A percentile compares a stretch with the other conserved stretches of the same genome.
Conservation (phyloP, 1,140 invertebrate genomes). For the Telenomus remus region DNA sequence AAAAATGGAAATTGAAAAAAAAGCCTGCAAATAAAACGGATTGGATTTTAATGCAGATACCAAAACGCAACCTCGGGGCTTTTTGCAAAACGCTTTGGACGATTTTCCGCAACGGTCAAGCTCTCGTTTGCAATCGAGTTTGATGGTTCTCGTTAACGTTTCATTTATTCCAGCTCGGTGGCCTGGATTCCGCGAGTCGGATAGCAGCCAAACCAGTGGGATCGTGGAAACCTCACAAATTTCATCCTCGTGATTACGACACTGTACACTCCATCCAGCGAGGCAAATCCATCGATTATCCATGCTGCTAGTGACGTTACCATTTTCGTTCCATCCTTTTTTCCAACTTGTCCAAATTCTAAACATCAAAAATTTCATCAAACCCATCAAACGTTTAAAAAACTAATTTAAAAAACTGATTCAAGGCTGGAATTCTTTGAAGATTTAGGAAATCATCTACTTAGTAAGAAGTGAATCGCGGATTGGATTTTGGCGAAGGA, state of each 20-base stretch:
- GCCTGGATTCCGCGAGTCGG: slow-evolving; percentile 47
- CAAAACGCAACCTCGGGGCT: slow-evolving; percentile 6
- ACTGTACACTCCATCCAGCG: slow-evolving; percentile 50
- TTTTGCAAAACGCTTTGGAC: slow-evolving; percentile 30
- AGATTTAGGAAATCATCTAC: too few species aligned
- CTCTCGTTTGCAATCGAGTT: slow-evolving; percentile 43
- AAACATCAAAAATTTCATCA: too few species aligned
- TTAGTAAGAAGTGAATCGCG: too few species aligned
- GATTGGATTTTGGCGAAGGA: too few species aligned
- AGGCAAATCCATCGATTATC: slow-evolving; percentile 62
- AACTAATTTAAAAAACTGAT: too few species aligned
- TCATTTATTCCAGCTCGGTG: slow-evolving; percentile 60
- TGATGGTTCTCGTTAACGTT: slow-evolving; percentile 58
- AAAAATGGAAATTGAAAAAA: slow-evolving; percentile 24
- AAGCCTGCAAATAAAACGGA: slow-evolving; percentile 24
- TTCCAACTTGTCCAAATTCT: slow-evolving; percentile 7
- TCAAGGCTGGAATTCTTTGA: too few species aligned
- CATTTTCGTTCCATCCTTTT: slow-evolving; percentile 16
- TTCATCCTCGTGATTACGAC: slow-evolving; percentile 56
- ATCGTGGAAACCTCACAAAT: slow-evolving; percentile 61
- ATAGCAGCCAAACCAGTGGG: slow-evolving; percentile 50
- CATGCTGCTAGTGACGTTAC: slow-evolving; percentile 32
- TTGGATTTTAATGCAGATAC: slow-evolving; percentile 37
- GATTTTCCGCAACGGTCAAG: slow-evolving; percentile 40
- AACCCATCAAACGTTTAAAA: too few species aligned